Evolutionary conservation across 1,140 invertebrate species (phyloP).

Genomic region (Piezodorus guildinii): DNA sequence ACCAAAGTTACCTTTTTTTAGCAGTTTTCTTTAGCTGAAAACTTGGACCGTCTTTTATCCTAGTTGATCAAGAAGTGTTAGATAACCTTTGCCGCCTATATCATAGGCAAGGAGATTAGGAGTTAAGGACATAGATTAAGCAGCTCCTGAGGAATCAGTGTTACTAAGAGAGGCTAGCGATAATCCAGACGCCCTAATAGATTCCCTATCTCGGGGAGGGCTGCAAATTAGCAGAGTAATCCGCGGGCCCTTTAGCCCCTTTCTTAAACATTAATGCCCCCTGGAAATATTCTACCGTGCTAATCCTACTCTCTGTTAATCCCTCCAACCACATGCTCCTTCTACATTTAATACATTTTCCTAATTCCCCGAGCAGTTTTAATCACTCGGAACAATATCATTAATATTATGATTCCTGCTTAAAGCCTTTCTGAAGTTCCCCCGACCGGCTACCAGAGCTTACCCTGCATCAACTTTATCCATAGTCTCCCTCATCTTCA

Average conservation of each 20-base stretch:
- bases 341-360: constrained; percentile 3
- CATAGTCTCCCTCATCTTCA: not conserved
- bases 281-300: constrained; percentile 4
- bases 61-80: too few relatives aligned
- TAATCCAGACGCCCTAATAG: constrained; percentile 3
- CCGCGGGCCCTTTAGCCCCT: not conserved
- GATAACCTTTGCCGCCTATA: too few relatives aligned
- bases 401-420: constrained; percentile 3
- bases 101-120: not conserved
- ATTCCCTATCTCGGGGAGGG: not conserved
- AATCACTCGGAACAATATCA: constrained; percentile 8
- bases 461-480: not conserved
- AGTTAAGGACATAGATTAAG: not conserved
- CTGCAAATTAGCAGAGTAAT: constrained; percentile 5
- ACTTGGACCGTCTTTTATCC: too few relatives aligned
- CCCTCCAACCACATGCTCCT: not conserved
- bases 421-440: constrained; percentile 5
- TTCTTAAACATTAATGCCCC: constrained; percentile 5
- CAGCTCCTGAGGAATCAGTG: not conserved
- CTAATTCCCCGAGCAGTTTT: constrained; percentile 5
- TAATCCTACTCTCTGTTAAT: constrained; percentile 2
- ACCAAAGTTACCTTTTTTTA: too few relatives aligned
- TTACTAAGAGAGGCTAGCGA: not conserved
- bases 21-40: too few relatives aligned
- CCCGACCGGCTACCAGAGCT: not conserved